Conservation (phyloP, 2,888 invertebrate species). For the Sesia bembeciformis region DNA sequence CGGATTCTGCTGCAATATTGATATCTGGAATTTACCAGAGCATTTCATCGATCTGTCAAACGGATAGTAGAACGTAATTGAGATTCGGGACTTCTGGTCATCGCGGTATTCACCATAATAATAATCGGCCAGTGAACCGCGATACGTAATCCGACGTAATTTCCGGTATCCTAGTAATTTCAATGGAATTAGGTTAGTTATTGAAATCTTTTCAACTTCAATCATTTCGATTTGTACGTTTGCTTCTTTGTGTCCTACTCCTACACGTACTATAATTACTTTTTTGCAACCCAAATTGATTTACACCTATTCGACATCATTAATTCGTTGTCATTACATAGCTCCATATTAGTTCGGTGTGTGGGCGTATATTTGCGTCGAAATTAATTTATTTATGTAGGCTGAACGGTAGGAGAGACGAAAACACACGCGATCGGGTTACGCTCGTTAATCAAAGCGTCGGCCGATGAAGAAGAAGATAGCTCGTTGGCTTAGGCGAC, state of each 20-base stretch:
- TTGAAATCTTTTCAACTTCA: no score
- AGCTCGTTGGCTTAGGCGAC: slow-evolving; percentile 29
- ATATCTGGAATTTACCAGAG: slow-evolving; percentile 13
- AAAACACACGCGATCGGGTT: slow-evolving; percentile 46
- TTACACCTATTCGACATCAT: slow-evolving; percentile 35
- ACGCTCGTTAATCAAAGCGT: slow-evolving; percentile 55
- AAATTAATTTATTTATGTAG: slow-evolving; percentile 45
- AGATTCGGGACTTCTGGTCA: no score
- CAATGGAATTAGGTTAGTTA: no score
- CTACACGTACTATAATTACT: slow-evolving; percentile 1
- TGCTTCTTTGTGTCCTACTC: background rate
- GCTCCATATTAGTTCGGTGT: slow-evolving; percentile 20
- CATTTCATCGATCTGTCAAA: no score
- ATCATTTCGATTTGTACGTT: no score
- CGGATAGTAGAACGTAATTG: no score
- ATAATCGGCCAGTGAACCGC: no score
- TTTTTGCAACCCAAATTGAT: slow-evolving; percentile 20
- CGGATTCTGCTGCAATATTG: slow-evolving; percentile 23
- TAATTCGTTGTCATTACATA: slow-evolving; percentile 37
- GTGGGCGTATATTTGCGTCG: slow-evolving; percentile 30
- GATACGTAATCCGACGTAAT: no score
- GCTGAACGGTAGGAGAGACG: slow-evolving; percentile 27
- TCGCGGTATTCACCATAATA: no score
- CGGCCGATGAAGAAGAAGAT: slow-evolving; percentile 32
- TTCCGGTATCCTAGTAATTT: no score